Percentiles rank a stretch among this genome's conserved stretches.
These are phyloP conservation scores for Nasonia giraulti DNA, from an alignment of 1,140 invertebrate species.

Conservation along the genomic window DNA sequence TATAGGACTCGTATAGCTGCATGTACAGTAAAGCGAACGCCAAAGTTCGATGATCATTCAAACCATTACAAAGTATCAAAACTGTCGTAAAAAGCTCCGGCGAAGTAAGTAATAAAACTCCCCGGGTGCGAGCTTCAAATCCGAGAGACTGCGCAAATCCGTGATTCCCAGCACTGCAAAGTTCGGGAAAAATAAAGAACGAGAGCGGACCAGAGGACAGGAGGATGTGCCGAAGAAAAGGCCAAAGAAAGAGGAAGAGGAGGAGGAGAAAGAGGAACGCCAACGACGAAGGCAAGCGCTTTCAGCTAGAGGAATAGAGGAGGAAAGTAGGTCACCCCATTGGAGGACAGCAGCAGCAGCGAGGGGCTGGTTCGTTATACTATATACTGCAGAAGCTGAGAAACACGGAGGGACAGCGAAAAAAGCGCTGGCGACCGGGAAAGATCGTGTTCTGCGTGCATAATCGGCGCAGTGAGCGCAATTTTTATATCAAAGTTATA, in stretches of 20 bases:
- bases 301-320: background rate
- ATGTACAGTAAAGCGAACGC: background rate
- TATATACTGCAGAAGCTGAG: too few species aligned
- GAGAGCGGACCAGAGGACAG: background rate
- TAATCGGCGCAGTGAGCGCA: too few species aligned
- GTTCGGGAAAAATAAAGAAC: background rate
- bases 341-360: slow-evolving; percentile 27
- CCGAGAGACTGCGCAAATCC: background rate
- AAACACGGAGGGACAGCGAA: background rate
- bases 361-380: background rate
- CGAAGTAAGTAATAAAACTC: background rate
- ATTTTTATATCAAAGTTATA: too few species aligned
- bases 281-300: background rate
- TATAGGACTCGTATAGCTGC: too few species aligned
- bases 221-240: background rate
- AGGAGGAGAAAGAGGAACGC: background rate
- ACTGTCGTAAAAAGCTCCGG: background rate
- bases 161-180: background rate
- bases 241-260: background rate
- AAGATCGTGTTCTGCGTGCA: background rate
- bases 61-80: background rate
- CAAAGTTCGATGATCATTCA: background rate
- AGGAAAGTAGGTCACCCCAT: slow-evolving; percentile 37
- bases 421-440: background rate
- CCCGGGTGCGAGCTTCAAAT: background rate